phyloP scores from a whole-genome alignment of 2,797 vertebrate species.

The Hypotaenidia okinawae region DNA sequence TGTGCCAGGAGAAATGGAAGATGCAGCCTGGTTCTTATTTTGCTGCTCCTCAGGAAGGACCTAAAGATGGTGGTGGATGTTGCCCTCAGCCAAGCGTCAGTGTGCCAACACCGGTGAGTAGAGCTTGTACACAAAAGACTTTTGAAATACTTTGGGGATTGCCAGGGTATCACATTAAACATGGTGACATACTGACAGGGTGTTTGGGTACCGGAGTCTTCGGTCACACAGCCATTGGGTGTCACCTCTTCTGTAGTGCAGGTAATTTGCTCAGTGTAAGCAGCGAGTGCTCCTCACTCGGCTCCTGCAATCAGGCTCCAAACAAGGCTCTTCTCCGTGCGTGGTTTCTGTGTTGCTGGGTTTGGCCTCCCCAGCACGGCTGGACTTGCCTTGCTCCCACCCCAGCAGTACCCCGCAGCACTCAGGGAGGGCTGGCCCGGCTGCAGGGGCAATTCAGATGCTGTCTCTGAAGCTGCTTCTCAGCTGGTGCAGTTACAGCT shows the following conservation, averaged over 20 bases:
- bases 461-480: neutral
- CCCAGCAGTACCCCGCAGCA: neutral
- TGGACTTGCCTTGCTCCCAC: neutral
- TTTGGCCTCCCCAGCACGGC: neutral
- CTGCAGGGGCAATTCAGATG: neutral
- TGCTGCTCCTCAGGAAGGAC: neutral
- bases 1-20: accelerated
- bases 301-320: neutral
- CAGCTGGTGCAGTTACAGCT: neutral
- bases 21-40: neutral
- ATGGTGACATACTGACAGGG: accelerated
- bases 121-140: neutral
- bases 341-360: neutral
- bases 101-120: neutral
- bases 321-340: neutral
- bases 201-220: neutral
- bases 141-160: accelerated
- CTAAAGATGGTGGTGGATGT: neutral
- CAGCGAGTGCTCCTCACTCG: accelerated
- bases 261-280: accelerated
- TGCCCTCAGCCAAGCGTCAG: neutral
- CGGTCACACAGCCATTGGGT: accelerated
- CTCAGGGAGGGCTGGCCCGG: neutral
- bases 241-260: accelerated
- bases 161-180: accelerated